Percentiles rank a stretch among this genome's conserved stretches.
Evolutionary conservation across 37 sponge, comb jelly and placozoan genomes (phyloP).

Genomic region (Oopsacas minuta): DNA sequence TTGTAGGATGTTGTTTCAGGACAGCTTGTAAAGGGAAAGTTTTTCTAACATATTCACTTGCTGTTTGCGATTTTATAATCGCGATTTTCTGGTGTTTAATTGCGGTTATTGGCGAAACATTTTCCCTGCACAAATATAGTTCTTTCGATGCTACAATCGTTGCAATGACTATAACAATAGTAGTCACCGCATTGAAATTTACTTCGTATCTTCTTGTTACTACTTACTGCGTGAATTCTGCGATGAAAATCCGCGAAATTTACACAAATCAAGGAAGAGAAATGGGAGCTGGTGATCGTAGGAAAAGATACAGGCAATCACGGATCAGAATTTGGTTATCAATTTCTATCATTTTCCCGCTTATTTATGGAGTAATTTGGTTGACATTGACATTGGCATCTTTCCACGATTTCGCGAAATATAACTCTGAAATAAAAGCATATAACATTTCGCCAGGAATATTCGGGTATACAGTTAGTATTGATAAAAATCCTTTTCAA

Average conservation of each 20-base stretch:
- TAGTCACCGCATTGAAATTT: not conserved
- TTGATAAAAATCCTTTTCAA: not conserved
- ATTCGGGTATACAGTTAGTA: not conserved
- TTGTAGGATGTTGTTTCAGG: not conserved
- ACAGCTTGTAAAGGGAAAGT: conserved; percentile 17
- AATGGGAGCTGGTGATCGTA: conserved; percentile 13
- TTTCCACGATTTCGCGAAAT: not conserved
- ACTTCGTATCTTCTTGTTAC: not conserved
- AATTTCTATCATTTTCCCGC: not conserved
- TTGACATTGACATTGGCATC: not conserved
- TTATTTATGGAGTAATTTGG: not conserved
- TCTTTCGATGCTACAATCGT: not conserved
- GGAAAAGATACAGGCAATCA: conserved; percentile 4
- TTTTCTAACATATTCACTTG: not conserved
- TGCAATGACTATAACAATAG: not conserved
- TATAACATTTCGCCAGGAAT: conserved; percentile 14
- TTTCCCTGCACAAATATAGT: not conserved
- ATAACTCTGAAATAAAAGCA: not conserved
- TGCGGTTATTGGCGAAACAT: not conserved
- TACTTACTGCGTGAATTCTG: not conserved
- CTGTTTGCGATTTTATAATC: not conserved
- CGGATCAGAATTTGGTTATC: not conserved
- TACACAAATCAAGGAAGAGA: not conserved
- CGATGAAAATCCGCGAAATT: not conserved
- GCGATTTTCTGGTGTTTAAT: conserved; percentile 8